phyloP scores from a whole-genome alignment of 1,140 invertebrate genomes.

The Drosophila parabipectinata region DNA sequence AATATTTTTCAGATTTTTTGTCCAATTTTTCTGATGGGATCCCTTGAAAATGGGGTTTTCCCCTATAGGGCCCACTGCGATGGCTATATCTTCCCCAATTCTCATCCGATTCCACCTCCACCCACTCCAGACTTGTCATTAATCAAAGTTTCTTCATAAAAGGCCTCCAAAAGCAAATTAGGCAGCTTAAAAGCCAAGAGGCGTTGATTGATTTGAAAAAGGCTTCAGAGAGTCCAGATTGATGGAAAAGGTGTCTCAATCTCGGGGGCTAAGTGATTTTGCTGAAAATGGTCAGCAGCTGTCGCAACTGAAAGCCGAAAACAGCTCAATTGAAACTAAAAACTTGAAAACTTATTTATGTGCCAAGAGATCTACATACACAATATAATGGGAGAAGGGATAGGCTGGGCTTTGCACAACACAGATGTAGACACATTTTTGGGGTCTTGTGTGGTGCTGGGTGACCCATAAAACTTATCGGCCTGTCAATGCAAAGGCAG shows the following conservation, averaged over 20 bases:
- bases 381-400: slow-evolving; percentile 1
- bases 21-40: too few relatives aligned
- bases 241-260: slow-evolving; percentile 27
- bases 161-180: slow-evolving; percentile 53
- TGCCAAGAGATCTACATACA: slow-evolving; percentile 25
- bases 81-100: too few relatives aligned
- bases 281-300: slow-evolving; percentile 43
- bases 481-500: slow-evolving; percentile 42
- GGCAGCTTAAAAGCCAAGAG: slow-evolving; percentile 59
- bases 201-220: slow-evolving; percentile 74
- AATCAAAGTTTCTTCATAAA: slow-evolving; percentile 29
- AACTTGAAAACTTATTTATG: slow-evolving; percentile 35
- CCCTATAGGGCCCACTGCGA: too few relatives aligned
- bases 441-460: slow-evolving; percentile 7
- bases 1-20: too few relatives aligned
- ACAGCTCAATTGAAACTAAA: slow-evolving; percentile 47
- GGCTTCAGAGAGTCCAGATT: slow-evolving; percentile 35
- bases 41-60: too few relatives aligned
- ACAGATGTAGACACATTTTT: slow-evolving; percentile 40
- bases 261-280: slow-evolving; percentile 39
- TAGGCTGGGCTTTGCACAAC: slow-evolving; percentile 1
- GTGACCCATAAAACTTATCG: slow-evolving; percentile 51
- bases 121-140: slow-evolving; percentile 12
- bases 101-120: too few relatives aligned
- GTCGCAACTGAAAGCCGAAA: slow-evolving; percentile 41